A percentile compares a stretch with the other conserved stretches of the same genome.
phyloP scores from a whole-genome alignment of 1,140 invertebrate genomes.

The Ectropis grisescens region DNA sequence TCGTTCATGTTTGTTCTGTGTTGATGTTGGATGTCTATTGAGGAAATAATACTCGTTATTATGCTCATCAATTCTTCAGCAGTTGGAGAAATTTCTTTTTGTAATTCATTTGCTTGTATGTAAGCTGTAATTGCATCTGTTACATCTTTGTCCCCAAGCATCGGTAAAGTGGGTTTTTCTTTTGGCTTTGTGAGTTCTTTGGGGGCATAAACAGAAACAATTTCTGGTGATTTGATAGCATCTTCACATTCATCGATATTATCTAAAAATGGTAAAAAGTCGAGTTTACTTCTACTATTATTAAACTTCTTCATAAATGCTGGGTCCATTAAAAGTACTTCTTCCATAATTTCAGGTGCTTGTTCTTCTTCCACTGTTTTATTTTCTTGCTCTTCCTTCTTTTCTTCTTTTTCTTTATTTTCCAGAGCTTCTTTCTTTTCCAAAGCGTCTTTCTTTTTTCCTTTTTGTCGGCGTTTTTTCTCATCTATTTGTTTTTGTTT shows the following conservation, averaged over 20 bases:
- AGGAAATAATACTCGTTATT: constrained; percentile 43
- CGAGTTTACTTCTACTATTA: constrained; percentile 16
- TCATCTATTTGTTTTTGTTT: constrained; percentile 1
- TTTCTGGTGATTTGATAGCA: constrained; percentile 16
- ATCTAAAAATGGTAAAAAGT: constrained; percentile 35
- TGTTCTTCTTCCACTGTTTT: neutral
- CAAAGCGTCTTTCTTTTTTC: neutral
- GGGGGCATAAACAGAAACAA: constrained; percentile 35
- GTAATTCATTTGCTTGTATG: constrained; percentile 42
- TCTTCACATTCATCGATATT: constrained; percentile 30
- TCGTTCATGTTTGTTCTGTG: constrained; percentile 21
- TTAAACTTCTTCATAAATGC: constrained; percentile 16
- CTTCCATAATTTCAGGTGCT: constrained; percentile 1
- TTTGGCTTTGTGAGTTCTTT: constrained; percentile 19
- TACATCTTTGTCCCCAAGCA: constrained; percentile 47
- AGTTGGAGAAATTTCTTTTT: constrained; percentile 43
- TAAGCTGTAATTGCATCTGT: constrained; percentile 37
- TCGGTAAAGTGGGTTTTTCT: constrained; percentile 33
- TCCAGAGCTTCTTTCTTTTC: constrained; percentile 1
- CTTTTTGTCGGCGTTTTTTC: neutral
- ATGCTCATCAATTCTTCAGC: constrained; percentile 44
- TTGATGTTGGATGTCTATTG: constrained; percentile 36
- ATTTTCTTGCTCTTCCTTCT: neutral
- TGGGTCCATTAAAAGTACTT: too few species aligned
- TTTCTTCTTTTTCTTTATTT: neutral